A percentile compares a stretch with the other conserved stretches of the same genome.
phyloP scores from a whole-genome alignment of 1,140 invertebrate genomes.

The Drosophila prosaltans region DNA sequence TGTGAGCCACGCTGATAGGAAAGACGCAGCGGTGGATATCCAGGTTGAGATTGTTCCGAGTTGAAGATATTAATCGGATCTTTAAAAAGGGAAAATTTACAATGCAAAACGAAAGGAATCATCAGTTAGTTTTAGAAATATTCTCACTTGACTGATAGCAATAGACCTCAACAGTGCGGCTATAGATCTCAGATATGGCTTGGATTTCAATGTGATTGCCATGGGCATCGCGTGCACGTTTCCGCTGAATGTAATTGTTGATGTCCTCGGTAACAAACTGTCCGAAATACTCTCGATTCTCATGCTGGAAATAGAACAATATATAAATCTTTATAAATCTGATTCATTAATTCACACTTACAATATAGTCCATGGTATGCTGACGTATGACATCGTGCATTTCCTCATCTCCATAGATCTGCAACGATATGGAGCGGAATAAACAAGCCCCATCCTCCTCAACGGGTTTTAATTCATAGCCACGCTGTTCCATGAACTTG shows the following conservation, averaged over 20 bases:
- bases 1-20: constrained; percentile 96
- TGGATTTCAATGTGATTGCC: constrained; percentile 98
- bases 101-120: neutral
- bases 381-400: constrained; percentile 94
- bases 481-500: constrained; percentile 88
- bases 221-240: constrained; percentile 91
- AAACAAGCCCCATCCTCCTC: constrained; percentile 96
- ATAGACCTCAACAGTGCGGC: constrained; percentile 96
- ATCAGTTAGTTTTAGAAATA: neutral
- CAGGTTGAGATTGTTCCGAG: constrained; percentile 87
- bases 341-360: constrained; percentile 83
- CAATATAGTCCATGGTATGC: constrained; percentile 97
- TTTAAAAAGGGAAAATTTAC: constrained; percentile 70
- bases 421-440: constrained; percentile 95
- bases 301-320: constrained; percentile 68
- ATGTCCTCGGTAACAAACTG: constrained; percentile 97
- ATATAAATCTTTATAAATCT: too few relatives aligned
- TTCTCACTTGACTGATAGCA: constrained; percentile 91
- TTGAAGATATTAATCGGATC: constrained; percentile 97
- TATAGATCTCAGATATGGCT: constrained; percentile 96
- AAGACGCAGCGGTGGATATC: constrained; percentile 93
- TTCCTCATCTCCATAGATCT: constrained; percentile 96
- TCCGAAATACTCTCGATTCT: constrained; percentile 96
- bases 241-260: constrained; percentile 92
- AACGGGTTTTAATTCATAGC: constrained; percentile 94